Conservation (phyloP, 2,797 vertebrate species). For the Loriculus beryllinus region DNA sequence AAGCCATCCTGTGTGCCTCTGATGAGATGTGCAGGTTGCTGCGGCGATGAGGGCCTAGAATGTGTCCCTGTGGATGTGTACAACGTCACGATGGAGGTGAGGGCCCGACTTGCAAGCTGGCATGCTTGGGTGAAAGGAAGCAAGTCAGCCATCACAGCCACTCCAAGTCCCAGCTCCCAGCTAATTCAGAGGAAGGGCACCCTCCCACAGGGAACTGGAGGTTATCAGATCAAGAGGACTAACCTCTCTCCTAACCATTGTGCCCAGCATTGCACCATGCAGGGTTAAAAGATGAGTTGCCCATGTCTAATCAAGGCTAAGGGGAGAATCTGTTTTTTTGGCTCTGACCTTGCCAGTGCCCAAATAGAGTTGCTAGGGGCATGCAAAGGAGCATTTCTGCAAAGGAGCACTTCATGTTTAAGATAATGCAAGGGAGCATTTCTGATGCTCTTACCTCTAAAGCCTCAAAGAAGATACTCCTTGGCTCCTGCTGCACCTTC, state of each 20-base stretch:
- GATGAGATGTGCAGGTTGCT: slow-evolving; percentile 93
- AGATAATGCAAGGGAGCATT: not conserved
- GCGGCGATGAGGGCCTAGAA: slow-evolving; percentile 90
- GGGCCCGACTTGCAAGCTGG: slow-evolving; percentile 26
- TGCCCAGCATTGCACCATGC: not conserved
- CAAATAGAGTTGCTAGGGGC: not conserved
- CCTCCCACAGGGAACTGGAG: not conserved
- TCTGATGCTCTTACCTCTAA: not conserved
- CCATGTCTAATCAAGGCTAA: not conserved
- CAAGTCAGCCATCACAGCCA: not conserved
- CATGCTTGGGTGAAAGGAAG: not conserved
- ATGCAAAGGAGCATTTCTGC: not conserved
- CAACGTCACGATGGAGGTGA: slow-evolving; percentile 93
- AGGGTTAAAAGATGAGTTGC: not conserved
- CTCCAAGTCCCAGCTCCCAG: not conserved
- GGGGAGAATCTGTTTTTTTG: not conserved
- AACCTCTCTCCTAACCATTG: not conserved
- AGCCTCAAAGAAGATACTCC: not conserved
- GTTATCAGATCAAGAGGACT: not conserved
- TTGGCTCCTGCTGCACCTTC: not conserved
- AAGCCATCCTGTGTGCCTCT: slow-evolving; percentile 95
- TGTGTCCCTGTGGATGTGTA: slow-evolving; percentile 86
- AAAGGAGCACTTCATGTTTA: not conserved
- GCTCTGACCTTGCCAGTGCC: not conserved
- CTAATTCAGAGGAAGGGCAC: not conserved